Evolutionary conservation across 53 echinoderm and acorn worm genomes (phyloP), one percentile per base, ranked within the genome.

Genomic region (Astropecten irregularis): DNA sequence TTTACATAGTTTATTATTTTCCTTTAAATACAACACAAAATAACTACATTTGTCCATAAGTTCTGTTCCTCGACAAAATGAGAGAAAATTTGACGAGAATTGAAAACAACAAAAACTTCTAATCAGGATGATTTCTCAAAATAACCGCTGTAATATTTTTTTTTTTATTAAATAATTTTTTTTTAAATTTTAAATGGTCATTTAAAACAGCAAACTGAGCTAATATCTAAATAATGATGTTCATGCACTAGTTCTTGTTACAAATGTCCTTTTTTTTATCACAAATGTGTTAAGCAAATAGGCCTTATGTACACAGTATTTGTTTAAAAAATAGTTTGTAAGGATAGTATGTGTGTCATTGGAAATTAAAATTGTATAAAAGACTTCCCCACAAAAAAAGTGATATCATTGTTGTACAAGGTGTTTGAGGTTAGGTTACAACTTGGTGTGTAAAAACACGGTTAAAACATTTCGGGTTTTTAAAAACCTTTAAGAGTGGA

Each of bases 11-110:
- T 73, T 73, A 73, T 77, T 77, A 77, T 79, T 79, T 79, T 46
- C 62, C 79, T 79, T 79, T 79, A 79, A 79, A 79, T 79, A 79
- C 42, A 62, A 79, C 79, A 79, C 49, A 79, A 79, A 42, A 79
- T 63, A 79, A 42, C 60, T 79, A 62, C 46, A 68, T 10, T 48
- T 42, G 40, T 58, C 73, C 56, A 55, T 54, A 34, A 36, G 57
- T 57, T 76, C 26, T 28, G 57, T 42, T 55, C 56, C 5, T 18
- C 65, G 35, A 65, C 65, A 76, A 76, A 58, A 22, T 38, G 52
- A 71, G 14, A 69, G n/a, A n/a, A n/a, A n/a, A n/a, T n/a, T n/a
- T n/a, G n/a, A n/a, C n/a, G n/a, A n/a, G n/a, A n/a, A n/a, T n/a
- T n/a, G n/a, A n/a, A n/a, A n/a, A n/a, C n/a, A n/a, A n/a, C n/a